Conservation (phyloP, 2,888 invertebrate genomes). For the Cryptocephalus primarius region DNA sequence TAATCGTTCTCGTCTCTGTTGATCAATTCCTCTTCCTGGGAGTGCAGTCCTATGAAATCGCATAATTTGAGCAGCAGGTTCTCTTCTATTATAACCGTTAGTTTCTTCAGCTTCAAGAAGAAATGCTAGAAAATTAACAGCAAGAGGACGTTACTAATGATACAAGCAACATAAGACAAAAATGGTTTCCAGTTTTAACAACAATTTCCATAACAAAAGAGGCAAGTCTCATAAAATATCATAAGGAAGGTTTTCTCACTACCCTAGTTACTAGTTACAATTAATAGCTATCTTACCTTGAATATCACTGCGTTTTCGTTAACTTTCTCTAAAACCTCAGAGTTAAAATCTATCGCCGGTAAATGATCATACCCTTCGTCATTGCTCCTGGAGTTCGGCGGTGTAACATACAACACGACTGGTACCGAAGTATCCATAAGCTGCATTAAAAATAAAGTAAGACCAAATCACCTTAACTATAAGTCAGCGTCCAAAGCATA, state of each 20-base stretch:
- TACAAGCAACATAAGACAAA: too few relatives aligned
- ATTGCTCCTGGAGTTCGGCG: slow-evolving; percentile 36
- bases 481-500: too few relatives aligned
- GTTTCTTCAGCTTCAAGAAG: slow-evolving; percentile 67
- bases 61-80: slow-evolving; percentile 63
- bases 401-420: slow-evolving; percentile 67
- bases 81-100: slow-evolving; percentile 84
- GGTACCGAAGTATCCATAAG: slow-evolving; percentile 75
- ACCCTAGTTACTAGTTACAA: too few relatives aligned
- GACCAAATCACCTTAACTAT: too few relatives aligned
- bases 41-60: slow-evolving; percentile 43
- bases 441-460: slow-evolving; percentile 31
- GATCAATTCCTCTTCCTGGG: slow-evolving; percentile 44
- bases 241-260: too few relatives aligned
- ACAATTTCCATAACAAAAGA: too few relatives aligned
- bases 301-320: slow-evolving; percentile 72
- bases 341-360: slow-evolving; percentile 70
- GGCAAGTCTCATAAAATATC: too few relatives aligned
- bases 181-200: too few relatives aligned
- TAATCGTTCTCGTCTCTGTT: slow-evolving; percentile 62
- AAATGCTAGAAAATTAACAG: slow-evolving; percentile 47
- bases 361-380: slow-evolving; percentile 41
- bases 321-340: slow-evolving; percentile 58
- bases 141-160: background rate
- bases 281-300: slow-evolving; percentile 40